phyloP scores from a whole-genome alignment of 2,113 vertebrate genomes.

The Sinocyclocheilus anophthalmus region DNA sequence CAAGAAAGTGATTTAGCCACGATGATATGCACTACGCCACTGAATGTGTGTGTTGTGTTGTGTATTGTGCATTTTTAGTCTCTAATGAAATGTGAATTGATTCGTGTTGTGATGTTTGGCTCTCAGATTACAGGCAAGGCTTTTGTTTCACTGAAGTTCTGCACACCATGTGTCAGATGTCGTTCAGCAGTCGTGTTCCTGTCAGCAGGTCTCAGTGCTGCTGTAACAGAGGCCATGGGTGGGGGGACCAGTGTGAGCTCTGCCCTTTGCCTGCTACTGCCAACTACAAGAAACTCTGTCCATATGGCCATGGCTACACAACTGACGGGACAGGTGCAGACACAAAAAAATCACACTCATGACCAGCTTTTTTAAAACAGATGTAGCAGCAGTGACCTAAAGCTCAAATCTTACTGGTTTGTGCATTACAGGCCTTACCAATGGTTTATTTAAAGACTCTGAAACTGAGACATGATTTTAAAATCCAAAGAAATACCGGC shows the following conservation, averaged over 20 bases:
- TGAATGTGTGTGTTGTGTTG: background rate
- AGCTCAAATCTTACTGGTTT: background rate
- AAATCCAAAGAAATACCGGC: too few species aligned
- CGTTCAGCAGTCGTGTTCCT: conserved; percentile 80
- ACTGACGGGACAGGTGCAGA: conserved; percentile 84
- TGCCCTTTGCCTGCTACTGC: conserved; percentile 79
- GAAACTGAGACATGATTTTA: too few species aligned
- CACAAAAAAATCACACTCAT: background rate
- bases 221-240: conserved; percentile 80
- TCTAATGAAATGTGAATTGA: background rate
- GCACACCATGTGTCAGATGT: conserved; percentile 88
- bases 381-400: background rate
- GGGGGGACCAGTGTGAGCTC: conserved; percentile 85
- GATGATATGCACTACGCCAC: too few species aligned
- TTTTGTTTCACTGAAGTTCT: conserved; percentile 86
- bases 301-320: conserved; percentile 81
- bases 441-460: too few species aligned
- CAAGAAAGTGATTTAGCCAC: background rate
- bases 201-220: conserved; percentile 87
- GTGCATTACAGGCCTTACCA: background rate
- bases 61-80: background rate
- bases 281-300: conserved; percentile 83
- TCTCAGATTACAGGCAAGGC: conserved; percentile 79
- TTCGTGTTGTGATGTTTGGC: background rate
- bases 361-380: background rate